Evolutionary conservation across 2,888 invertebrate genomes (phyloP).

Genomic region (Tiliacea citrago): DNA sequence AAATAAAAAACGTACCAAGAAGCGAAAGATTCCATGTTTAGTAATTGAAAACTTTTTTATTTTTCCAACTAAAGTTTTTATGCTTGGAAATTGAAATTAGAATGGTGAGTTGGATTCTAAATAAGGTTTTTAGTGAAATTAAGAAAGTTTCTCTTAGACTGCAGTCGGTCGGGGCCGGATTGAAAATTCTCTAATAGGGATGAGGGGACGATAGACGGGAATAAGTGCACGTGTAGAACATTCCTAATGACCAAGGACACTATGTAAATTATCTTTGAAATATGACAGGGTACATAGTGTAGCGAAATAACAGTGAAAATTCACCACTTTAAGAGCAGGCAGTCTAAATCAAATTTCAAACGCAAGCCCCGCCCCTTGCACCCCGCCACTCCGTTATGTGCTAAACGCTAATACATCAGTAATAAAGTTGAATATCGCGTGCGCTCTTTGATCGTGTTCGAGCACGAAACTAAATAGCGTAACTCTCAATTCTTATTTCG

Average conservation of each 20-base stretch:
- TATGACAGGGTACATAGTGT: neutral
- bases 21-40: conserved; percentile 45
- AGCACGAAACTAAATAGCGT: too few relatives aligned
- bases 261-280: neutral
- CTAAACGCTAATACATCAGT: too few relatives aligned
- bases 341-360: too few relatives aligned
- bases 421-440: too few relatives aligned
- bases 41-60: conserved; percentile 56
- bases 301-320: too few relatives aligned
- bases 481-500: too few relatives aligned
- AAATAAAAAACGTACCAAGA: conserved; percentile 43
- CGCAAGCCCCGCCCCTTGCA: too few relatives aligned
- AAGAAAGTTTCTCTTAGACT: conserved; percentile 51
- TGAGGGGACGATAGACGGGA: neutral
- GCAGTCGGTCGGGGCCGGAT: conserved; percentile 28
- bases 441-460: too few relatives aligned
- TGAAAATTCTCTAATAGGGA: conserved; percentile 21
- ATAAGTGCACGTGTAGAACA: neutral
- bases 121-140: conserved; percentile 55
- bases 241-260: neutral
- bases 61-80: conserved; percentile 50
- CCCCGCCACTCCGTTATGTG: too few relatives aligned
- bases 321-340: too few relatives aligned
- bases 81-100: conserved; percentile 58
- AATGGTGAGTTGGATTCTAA: conserved; percentile 43